A percentile compares a stretch with the other conserved stretches of the same genome.
These are phyloP conservation scores for Ramazzottius varieornatus DNA, from an alignment of 2,888 invertebrate genomes.

Conservation along the genomic window DNA sequence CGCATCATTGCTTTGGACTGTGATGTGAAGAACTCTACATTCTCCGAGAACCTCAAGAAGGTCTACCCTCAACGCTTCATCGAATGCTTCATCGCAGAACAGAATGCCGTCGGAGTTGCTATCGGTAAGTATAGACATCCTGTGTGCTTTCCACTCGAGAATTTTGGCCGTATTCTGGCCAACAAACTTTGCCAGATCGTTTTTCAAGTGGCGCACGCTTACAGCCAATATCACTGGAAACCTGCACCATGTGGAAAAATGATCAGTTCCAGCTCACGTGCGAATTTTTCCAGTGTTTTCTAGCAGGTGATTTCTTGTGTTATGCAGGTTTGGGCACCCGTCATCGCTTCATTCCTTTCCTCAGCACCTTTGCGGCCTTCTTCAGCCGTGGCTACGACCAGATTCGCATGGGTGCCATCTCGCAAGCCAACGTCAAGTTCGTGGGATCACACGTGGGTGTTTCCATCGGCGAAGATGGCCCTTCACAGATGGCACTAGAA, in stretches of 20 bases:
- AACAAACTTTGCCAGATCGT: no score
- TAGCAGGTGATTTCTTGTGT: no score
- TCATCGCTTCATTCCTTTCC: constrained; percentile 71
- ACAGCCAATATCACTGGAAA: no score
- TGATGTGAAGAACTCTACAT: constrained; percentile 96
- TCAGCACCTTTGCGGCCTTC: constrained; percentile 91
- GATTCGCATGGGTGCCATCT: constrained; percentile 97
- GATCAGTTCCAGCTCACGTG: no score
- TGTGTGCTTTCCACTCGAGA: no score
- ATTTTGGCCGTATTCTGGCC: no score
- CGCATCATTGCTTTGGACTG: constrained; percentile 83
- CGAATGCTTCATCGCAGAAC: constrained; percentile 97
- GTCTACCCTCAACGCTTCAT: constrained; percentile 41
- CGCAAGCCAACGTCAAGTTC: constrained; percentile 86
- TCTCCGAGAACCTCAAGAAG: constrained; percentile 62
- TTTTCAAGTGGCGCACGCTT: no score
- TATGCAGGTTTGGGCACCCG: constrained; percentile 81
- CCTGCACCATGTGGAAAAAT: no score
- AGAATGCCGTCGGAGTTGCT: constrained; percentile 50
- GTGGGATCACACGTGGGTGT: constrained; percentile 91
- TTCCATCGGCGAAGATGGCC: constrained; percentile 89
- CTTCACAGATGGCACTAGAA: constrained; percentile 98
- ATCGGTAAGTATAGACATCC: constrained; percentile 1
- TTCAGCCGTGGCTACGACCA: constrained; percentile 88
- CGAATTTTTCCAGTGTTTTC: no score